phyloP scores from a whole-genome alignment of 53 echinoderm and acorn worm genomes.

The Actinopyga echinites region DNA sequence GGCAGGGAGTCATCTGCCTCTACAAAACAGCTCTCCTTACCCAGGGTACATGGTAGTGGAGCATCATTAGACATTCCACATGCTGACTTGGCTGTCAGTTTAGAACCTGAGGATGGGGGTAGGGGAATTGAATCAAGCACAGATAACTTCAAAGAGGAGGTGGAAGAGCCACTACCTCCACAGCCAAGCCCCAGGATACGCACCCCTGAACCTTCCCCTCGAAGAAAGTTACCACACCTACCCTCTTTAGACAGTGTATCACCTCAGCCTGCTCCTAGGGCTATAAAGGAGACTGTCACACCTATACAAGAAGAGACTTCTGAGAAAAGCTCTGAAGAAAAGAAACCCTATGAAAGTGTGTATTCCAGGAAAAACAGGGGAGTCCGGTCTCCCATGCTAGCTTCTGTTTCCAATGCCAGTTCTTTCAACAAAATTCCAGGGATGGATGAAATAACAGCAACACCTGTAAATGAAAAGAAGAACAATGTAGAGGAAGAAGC shows the following conservation, averaged over 20 bases:
- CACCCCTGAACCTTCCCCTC: background rate
- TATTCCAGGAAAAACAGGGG: conserved; percentile 29
- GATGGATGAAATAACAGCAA: conserved; percentile 15
- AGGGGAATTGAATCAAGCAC: conserved; percentile 2
- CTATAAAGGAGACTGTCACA: background rate
- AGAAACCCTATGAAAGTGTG: conserved; percentile 23
- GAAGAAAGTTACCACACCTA: background rate
- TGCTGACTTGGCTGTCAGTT: background rate
- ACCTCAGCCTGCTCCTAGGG: background rate
- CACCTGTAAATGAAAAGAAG: conserved; percentile 55
- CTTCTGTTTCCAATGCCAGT: background rate
- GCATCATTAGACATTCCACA: background rate
- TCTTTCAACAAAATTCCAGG: conserved; percentile 8
- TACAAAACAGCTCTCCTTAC: conserved; percentile 10
- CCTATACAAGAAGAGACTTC: background rate
- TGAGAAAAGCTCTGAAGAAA: too few species aligned
- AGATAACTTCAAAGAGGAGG: background rate
- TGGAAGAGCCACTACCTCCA: background rate
- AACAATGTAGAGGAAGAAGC: conserved; percentile 60
- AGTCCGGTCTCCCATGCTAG: conserved; percentile 30
- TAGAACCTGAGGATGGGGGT: conserved; percentile 34
- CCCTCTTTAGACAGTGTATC: background rate
- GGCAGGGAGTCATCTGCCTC: background rate
- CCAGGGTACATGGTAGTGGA: background rate
- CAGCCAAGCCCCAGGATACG: background rate